These are phyloP conservation scores for Leptodactylus fuscus DNA, from an alignment of 2,113 vertebrate genomes.

Conservation along the genomic window DNA sequence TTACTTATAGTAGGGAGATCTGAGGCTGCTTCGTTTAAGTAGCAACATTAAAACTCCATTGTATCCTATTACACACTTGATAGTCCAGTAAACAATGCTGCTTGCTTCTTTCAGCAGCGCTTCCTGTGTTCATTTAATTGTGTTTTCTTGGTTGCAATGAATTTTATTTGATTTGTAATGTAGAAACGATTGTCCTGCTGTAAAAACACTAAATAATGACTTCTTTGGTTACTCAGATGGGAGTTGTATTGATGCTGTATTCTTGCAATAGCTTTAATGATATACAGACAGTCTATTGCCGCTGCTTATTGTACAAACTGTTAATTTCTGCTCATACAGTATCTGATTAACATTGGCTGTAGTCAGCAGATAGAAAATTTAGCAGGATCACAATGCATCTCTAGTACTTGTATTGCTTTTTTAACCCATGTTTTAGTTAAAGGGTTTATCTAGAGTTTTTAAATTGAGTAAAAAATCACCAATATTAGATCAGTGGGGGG, in stretches of 20 bases:
- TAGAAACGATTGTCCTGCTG: slow-evolving; percentile 27
- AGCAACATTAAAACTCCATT: slow-evolving; percentile 10
- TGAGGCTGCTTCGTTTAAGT: background rate
- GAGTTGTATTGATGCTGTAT: slow-evolving; percentile 29
- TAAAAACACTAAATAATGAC: slow-evolving; percentile 33
- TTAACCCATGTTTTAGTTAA: no score
- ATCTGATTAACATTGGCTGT: background rate
- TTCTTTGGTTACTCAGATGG: slow-evolving; percentile 3
- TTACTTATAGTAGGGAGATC: background rate
- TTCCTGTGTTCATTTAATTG: background rate
- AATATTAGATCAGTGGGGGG: no score
- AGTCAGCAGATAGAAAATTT: background rate
- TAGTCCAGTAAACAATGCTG: slow-evolving; percentile 25
- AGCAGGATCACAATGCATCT: background rate
- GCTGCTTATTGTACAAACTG: background rate
- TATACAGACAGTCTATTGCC: background rate
- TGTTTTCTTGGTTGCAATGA: slow-evolving; percentile 24
- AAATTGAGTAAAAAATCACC: no score
- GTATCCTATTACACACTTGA: slow-evolving; percentile 24
- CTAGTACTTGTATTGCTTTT: background rate
- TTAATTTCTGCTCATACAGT: background rate
- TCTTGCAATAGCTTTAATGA: background rate
- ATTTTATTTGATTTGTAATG: slow-evolving; percentile 43
- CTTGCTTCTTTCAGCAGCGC: background rate
- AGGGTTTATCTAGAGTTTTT: no score